Base-by-base conservation (phyloP, 2,888 invertebrate species). In the Perizoma flavofasciatum region DNA sequence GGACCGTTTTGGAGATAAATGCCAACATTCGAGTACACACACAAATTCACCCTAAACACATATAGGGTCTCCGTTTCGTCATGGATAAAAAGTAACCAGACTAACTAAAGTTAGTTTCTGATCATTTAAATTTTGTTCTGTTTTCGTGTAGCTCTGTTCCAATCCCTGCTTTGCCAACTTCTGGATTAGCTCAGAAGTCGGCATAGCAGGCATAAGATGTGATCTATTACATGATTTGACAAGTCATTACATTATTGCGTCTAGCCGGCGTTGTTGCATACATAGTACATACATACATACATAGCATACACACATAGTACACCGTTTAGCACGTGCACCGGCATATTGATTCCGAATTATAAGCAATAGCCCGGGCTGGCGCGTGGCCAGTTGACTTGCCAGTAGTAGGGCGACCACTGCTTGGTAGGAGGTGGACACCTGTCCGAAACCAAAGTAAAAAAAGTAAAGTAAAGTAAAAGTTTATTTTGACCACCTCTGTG, bases 311-410 rank as follows among this genome's bases (percentile, higher is more conserved):
- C 22, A 10, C 37, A 22, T n/a, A 40, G 35, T 22, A 51, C 35
- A 39, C 51, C 45, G 61, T 57, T 57, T 57, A 57, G 61, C 61
- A 61, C 61, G 61, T 89, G 89, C 83, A 83, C 79, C 75, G 73
- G 86, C 89, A 88, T 90, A 90, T 89, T 89, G 90, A 89, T 90
- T 89, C 88, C 79, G 75, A 88, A 89, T 90, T 89, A 90, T 88
- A 89, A 89, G 88, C 90, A 88, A 89, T 86, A 88, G 81, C 84
- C 68, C 77, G 77, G 70, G 73, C 79, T 90, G 90, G 90, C 87
- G 66, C 49, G 43, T n/a, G 58, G 88, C 90, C 90, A 89, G 82
- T 69, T 70, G 69, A 71, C 82, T 80, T 79, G 86, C 82, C 85
- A 82, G 76, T 61, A 59, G 61, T 66, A 68, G 65, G 82, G 83